Evolutionary conservation across 30 jellyfish, hydroid and myxozoan genomes (phyloP), one percentile per base, ranked within the genome.

Genomic region (Turritopsis dohrnii): DNA sequence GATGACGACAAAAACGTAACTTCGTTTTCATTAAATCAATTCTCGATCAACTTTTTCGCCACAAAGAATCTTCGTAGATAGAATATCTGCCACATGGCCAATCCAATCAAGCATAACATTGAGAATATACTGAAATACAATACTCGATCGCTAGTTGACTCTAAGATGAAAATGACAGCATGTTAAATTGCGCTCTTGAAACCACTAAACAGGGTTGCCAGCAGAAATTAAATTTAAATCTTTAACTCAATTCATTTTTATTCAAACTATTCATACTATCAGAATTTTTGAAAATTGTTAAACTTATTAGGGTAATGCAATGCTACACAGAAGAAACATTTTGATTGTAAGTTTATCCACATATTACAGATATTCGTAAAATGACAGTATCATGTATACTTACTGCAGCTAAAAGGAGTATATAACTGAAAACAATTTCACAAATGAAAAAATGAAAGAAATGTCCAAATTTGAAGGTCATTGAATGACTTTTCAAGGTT

Each of bases 61-160:
- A 94, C 86, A 83, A 94, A 94, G 87, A 94, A 94, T 74, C 99
- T 83, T 86, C 99, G 66, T 21, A 94, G 79, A 74, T 94, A 94
- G 87, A 94, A 94, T 18, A 94, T 94, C 80, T 94, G 99, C 99
- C 99, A 94, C 29, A 96, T 94, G 41, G 99, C 99, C 88, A 94
- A 90, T 75, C 99, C 99, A 86, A 94, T 79, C 25, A 94, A 85
- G 66, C 99, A 94, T 27, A 94, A 87, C 99, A 94, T 94, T 29
- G 99, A 94, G 89, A 94, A 94, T 21, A 94, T 90, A 82, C 99
- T 94, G 95, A 94, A 94, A 88, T 84, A 94, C 65, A 94, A 86
- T 30, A 94, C 99, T 41, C 99, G 89, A 82, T 90, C 92, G 84
- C 91, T 88, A 16, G 99, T 94, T 41, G 99, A 94, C 79, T 94